Base-by-base conservation (phyloP, 64 coral and sea anemone genomes). In the Montipora foliosa region DNA sequence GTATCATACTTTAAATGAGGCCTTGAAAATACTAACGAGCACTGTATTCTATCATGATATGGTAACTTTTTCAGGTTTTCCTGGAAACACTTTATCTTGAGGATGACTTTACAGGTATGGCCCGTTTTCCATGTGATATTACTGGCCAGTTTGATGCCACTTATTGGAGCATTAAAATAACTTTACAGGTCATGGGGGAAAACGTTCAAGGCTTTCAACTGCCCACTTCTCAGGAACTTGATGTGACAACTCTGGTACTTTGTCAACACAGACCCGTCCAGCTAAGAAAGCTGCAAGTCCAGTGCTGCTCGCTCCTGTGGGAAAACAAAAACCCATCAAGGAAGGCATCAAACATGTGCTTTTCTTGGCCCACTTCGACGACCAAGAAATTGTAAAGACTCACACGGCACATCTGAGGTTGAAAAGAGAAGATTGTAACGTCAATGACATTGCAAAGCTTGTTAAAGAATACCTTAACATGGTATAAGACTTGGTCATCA, bases 171-270 rank as follows among this genome's bases (percentile, higher is more conserved):
- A 44, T 48, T 53, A 79, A 79, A 79, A 47, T 79, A 53, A 79
- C 77, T 46, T 79, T 79, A 79, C 77, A 79, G 37, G 77, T 79
- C 25, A 79, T 79, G 77, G 77, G 77, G 45, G 49, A 46, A 17
- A 53, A 47, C 44, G 44, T 79, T 79, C 45, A 17, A 48, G 77
- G 50, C 49, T 47, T 49, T 79, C 77, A 79, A n/a, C 44, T 79
- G 13, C 77, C 77, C 77, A 45, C 77, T n/a, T 46, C 77, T 25
- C 17, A 79, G 77, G 11, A 79, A 49, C 49, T 79, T 49, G 77
- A 37, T 79, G 14, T 79, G 6, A 79, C 4, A 47, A 47, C 77
- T 53, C 11, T 49, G 44, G 45, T 12, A 17, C 49, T 49, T 79
- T 0, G 37, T 47, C 49, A 46, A 47, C 44, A 2, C 37, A 79